Evolutionary conservation across 1,140 invertebrate genomes (phyloP), one percentile per base, ranked within the genome.

Genomic region (Stegodyphus dumicola): DNA sequence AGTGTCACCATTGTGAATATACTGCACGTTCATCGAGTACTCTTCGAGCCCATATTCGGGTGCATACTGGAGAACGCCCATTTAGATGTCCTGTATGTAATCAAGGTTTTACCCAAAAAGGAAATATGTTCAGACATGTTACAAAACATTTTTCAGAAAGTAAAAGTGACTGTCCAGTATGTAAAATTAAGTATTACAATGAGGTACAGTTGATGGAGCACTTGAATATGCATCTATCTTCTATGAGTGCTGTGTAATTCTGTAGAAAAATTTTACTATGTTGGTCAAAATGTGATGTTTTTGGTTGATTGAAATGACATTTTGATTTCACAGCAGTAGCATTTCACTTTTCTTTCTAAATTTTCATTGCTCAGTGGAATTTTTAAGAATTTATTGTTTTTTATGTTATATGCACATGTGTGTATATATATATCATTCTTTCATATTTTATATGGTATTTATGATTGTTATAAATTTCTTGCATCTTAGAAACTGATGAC

Each of bases 61-160:
- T 76, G 56, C 88, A 94, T 88, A 91, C 91, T 73, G 92, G 93
- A 56, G 93, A 94, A 88, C 91, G 92, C 64, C 93, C 93, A 4
- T 93, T 93, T 89, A 90, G 92, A 70, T 95, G 94, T 11, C 60
- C 60, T 56, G 89, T 92, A 1, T 93, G 93, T 88, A 89, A 89
- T 52, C 91, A 91, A 88, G 91, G 90, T 51, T 92, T 92, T 89
- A 91, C 90, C 13, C 89, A 90, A 77, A 90, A 90, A 6, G 90
- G 90, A 67, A 90, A 90, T 79, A 80, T 90, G 49, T 89, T 90
- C 73, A 89, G 90, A 83, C 91, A 91, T 84, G 89, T 90, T 4
- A 88, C 89, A 18, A 88, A 90, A 10, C 90, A 91, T 77, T 90
- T 89, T 6, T 90, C 89, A n/a, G 88, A 89, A 9, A 90, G 88